Evolutionary conservation across 2,797 vertebrate genomes (phyloP).

Genomic region (Synaphobranchus kaupii): DNA sequence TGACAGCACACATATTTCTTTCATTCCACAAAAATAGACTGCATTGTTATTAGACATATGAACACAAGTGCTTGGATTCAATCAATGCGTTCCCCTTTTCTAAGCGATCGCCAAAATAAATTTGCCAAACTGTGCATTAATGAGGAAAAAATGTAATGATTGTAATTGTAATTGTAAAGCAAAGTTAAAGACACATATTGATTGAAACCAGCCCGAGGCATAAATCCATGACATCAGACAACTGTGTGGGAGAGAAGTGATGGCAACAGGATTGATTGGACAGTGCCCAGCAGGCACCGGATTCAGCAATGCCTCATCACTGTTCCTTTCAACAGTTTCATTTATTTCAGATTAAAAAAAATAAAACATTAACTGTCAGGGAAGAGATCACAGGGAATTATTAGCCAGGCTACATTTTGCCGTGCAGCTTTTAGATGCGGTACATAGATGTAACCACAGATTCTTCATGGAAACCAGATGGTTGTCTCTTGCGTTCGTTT

Average conservation of each 20-base stretch:
- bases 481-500: background rate
- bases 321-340: background rate
- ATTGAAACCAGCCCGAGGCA: background rate
- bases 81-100: background rate
- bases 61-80: background rate
- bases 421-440: background rate
- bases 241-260: background rate
- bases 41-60: background rate
- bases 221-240: background rate
- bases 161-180: background rate
- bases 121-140: background rate
- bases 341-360: background rate
- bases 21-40: background rate
- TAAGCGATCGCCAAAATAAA: background rate
- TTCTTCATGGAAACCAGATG: background rate
- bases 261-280: conserved; percentile 1
- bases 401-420: background rate
- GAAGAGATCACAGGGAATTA: conserved; percentile 11
- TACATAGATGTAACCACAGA: background rate
- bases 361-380: conserved; percentile 21
- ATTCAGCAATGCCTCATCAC: background rate
- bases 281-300: background rate
- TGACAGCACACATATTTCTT: background rate
- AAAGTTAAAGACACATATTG: background rate
- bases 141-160: background rate